A percentile compares a stretch with the other conserved stretches of the same genome.
phyloP scores from a whole-genome alignment of 2,888 invertebrate genomes.

The Dasypogon diadema region DNA sequence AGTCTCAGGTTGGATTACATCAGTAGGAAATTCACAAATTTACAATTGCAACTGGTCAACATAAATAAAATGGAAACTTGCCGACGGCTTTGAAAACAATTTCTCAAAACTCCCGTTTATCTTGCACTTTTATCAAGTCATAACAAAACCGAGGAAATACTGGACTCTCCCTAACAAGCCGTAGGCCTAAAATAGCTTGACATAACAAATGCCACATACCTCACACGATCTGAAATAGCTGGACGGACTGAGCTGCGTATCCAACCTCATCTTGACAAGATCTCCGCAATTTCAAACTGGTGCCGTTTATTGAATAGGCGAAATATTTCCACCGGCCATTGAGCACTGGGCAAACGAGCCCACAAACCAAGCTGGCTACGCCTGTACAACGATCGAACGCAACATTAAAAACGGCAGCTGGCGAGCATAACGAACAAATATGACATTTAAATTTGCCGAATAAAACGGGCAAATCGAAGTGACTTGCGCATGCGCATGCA shows the following conservation, averaged over 20 bases:
- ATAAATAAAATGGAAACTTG: too few species aligned
- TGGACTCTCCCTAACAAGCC: conserved; percentile 43
- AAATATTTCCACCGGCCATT: conserved; percentile 1
- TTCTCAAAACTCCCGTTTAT: conserved; percentile 3
- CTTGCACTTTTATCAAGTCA: conserved; percentile 26
- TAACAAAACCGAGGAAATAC: conserved; percentile 24
- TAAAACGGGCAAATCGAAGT: conserved; percentile 20
- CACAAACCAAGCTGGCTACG: background rate
- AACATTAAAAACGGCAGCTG: conserved; percentile 37
- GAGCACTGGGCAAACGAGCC: background rate
- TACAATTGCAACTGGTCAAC: too few species aligned
- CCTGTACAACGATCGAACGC: background rate
- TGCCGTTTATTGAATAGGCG: background rate
- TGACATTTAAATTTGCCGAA: conserved; percentile 45
- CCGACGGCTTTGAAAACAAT: too few species aligned
- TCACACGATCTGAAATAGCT: conserved; percentile 36
- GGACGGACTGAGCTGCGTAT: conserved; percentile 16
- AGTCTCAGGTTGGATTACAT: too few species aligned
- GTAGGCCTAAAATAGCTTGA: conserved; percentile 25
- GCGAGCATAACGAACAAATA: conserved; percentile 31
- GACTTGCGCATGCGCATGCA: conserved; percentile 27
- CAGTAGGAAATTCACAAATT: too few species aligned
- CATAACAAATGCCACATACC: conserved; percentile 45
- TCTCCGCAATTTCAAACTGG: background rate
- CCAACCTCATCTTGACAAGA: conserved; percentile 7